These are phyloP conservation scores for Azorinus chamasolen DNA, from an alignment of 2,888 invertebrate species.

Conservation along the genomic window DNA sequence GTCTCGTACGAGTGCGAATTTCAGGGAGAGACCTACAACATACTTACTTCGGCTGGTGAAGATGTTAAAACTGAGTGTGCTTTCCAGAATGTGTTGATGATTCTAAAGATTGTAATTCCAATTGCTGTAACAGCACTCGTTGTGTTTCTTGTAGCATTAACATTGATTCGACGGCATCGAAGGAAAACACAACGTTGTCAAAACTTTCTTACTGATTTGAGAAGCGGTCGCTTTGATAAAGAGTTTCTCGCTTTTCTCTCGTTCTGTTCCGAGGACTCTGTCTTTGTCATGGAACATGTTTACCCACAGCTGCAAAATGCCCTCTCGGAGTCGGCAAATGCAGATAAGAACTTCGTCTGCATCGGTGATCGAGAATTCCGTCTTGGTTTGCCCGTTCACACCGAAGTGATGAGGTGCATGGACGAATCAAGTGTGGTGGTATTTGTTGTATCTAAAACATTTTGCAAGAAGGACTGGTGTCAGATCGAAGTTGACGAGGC, in stretches of 20 bases:
- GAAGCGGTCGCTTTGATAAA: background rate
- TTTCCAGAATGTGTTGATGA: background rate
- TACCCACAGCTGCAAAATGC: conserved; percentile 19
- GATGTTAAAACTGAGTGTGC: conserved; percentile 6
- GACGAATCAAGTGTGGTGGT: conserved; percentile 30
- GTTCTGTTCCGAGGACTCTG: conserved; percentile 24
- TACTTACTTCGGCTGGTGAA: background rate
- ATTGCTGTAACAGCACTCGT: background rate
- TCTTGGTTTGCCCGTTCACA: conserved; percentile 16
- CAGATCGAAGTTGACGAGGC: conserved; percentile 29
- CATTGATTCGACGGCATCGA: too few relatives aligned
- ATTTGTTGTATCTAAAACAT: conserved; percentile 26
- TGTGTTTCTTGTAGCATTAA: too few relatives aligned
- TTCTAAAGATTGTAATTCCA: background rate
- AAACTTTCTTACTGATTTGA: background rate
- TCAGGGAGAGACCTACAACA: background rate
- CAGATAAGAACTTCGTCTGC: conserved; percentile 13
- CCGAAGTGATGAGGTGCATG: conserved; percentile 30
- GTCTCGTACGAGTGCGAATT: conserved; percentile 1
- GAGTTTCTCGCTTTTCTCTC: conserved; percentile 31
- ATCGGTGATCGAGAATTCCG: conserved; percentile 21
- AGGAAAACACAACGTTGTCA: conserved; percentile 5
- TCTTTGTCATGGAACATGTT: conserved; percentile 19
- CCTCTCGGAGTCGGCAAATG: conserved; percentile 1
- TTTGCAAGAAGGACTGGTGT: conserved; percentile 34